Evolutionary conservation across 2,797 vertebrate species (phyloP).

Genomic region (Dendrocincla fuliginosa): DNA sequence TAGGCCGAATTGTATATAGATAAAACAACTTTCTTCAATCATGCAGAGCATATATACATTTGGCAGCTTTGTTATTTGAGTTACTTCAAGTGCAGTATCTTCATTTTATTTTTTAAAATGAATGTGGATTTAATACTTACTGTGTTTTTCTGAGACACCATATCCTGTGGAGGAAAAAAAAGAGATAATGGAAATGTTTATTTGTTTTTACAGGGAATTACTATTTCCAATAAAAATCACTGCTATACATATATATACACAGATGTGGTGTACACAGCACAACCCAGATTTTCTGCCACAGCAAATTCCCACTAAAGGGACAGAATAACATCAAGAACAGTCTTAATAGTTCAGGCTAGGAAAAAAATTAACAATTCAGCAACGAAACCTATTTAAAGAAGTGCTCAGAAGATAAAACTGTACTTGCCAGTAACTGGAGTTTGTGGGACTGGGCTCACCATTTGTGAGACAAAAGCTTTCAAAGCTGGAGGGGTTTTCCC

Average conservation of each 20-base stretch:
- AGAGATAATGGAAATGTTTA: conserved; percentile 1
- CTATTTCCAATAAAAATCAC: neutral
- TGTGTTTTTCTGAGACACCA: conserved; percentile 94
- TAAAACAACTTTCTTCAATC: neutral
- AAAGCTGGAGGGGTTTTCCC: neutral
- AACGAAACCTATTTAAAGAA: neutral
- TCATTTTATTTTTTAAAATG: conserved; percentile 1
- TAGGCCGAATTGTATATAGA: neutral
- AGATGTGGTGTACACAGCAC: neutral
- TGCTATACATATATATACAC: accelerated
- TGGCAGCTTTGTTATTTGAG: neutral
- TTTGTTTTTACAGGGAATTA: neutral
- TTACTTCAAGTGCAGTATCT: neutral
- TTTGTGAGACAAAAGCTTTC: neutral
- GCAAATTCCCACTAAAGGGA: neutral
- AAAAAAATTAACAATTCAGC: neutral
- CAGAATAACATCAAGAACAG: neutral
- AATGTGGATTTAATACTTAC: conserved; percentile 84
- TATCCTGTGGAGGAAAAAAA: conserved; percentile 79
- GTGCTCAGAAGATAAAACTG: neutral
- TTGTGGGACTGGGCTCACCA: neutral
- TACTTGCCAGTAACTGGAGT: neutral
- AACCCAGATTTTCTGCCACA: neutral
- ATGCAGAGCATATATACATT: neutral
- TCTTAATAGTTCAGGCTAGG: neutral